Evolutionary conservation across 2,888 invertebrate species (phyloP).

Genomic region (Habroteleia sp.): DNA sequence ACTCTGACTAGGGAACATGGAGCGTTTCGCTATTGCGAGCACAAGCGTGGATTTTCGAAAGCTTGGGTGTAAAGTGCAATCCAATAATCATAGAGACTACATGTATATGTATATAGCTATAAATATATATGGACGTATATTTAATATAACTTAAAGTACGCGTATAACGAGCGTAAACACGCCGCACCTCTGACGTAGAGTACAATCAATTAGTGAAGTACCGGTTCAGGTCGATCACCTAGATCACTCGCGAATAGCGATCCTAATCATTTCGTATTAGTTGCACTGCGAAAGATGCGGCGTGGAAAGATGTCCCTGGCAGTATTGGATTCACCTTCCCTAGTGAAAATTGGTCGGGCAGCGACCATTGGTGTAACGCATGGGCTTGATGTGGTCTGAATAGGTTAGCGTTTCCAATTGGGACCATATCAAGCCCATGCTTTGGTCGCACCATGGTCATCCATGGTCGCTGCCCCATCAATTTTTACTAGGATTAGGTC

Average conservation of each 20-base stretch:
- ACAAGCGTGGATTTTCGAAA: conserved; percentile 35
- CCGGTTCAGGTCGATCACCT: conserved; percentile 72
- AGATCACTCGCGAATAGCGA: conserved; percentile 50
- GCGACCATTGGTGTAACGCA: no score
- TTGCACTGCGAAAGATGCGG: no score
- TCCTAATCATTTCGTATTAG: conserved; percentile 34
- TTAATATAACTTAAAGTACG: conserved; percentile 33
- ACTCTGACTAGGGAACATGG: no score
- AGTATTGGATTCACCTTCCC: no score
- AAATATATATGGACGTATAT: conserved; percentile 16
- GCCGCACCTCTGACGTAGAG: conserved; percentile 77
- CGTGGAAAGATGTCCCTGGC: no score
- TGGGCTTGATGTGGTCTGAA: no score
- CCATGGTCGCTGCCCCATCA: no score
- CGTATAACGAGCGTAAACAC: conserved; percentile 62
- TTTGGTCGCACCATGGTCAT: no score
- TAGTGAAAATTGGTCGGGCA: no score
- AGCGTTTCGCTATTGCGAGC: conserved; percentile 25
- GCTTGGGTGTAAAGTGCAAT: conserved; percentile 58
- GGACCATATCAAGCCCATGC: no score
- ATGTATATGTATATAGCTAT: conserved; percentile 38
- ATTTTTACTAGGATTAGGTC: no score
- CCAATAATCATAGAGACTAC: conserved; percentile 40
- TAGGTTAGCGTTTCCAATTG: no score
- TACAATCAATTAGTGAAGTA: conserved; percentile 79